Percentiles rank a stretch among this genome's conserved stretches.
Evolutionary conservation across 2,797 vertebrate genomes (phyloP).

Genomic region (Alauda arvensis): DNA sequence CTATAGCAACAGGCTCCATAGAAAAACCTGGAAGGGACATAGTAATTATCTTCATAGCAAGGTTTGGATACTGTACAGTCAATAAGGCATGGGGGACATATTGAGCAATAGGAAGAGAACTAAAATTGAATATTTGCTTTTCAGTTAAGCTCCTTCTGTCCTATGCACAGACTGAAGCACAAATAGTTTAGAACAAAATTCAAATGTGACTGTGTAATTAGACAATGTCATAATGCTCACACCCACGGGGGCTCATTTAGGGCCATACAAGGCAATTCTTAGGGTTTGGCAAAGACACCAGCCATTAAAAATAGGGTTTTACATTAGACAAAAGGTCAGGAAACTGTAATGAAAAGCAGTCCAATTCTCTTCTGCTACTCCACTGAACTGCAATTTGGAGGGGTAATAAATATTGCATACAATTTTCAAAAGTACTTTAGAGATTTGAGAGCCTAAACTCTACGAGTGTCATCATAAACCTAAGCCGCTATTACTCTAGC

Average conservation of each 20-base stretch:
- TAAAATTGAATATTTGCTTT: slow-evolving; percentile 50
- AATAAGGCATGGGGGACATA: slow-evolving; percentile 56
- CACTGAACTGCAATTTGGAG: slow-evolving; percentile 42
- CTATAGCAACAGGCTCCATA: slow-evolving; percentile 33
- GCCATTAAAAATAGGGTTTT: slow-evolving; percentile 52
- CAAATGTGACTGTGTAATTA: slow-evolving; percentile 40
- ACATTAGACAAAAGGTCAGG: slow-evolving; percentile 53
- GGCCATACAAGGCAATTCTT: slow-evolving; percentile 35
- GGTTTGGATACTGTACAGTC: slow-evolving; percentile 30
- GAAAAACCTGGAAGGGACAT: slow-evolving; percentile 46
- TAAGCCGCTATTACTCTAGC: slow-evolving; percentile 8
- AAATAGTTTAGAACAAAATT: slow-evolving; percentile 48
- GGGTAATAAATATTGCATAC: slow-evolving; percentile 57
- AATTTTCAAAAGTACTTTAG: slow-evolving; percentile 56
- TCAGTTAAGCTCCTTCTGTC: slow-evolving; percentile 49
- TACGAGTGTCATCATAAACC: neutral
- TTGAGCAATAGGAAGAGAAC: slow-evolving; percentile 40
- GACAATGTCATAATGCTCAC: slow-evolving; percentile 35
- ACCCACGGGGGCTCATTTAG: slow-evolving; percentile 33
- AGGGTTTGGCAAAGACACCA: slow-evolving; percentile 46
- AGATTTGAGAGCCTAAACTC: slow-evolving; percentile 50
- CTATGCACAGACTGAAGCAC: slow-evolving; percentile 30
- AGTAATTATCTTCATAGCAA: slow-evolving; percentile 46
- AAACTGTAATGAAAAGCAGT: slow-evolving; percentile 44
- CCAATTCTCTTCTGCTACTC: slow-evolving; percentile 38